Percentiles rank a stretch among this genome's conserved stretches.
phyloP scores from a whole-genome alignment of 2,797 vertebrate species.

The Semaprochilodus insignis region DNA sequence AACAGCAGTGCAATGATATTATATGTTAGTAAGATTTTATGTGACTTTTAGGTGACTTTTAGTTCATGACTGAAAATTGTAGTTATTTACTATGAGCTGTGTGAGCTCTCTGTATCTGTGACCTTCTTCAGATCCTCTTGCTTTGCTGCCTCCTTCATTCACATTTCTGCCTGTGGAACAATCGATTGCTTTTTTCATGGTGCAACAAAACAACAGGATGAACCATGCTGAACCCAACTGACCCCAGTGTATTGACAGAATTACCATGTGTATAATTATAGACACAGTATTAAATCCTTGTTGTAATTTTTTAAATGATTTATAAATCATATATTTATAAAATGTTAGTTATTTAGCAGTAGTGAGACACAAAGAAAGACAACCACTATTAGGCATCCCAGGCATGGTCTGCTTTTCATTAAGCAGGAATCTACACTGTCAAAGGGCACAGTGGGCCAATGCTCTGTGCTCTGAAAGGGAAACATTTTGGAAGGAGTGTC shows the following conservation, averaged over 20 bases:
- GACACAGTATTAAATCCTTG: not conserved
- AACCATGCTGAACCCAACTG: too few relatives aligned
- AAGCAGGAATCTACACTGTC: conserved; percentile 52
- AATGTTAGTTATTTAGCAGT: not conserved
- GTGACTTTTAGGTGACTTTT: not conserved
- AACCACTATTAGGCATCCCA: conserved; percentile 33
- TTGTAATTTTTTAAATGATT: too few relatives aligned
- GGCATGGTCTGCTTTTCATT: conserved; percentile 58
- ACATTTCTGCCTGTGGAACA: too few relatives aligned
- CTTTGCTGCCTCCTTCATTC: too few relatives aligned
- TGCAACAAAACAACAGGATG: too few relatives aligned
- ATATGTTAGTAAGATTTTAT: not conserved
- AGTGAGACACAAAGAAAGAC: not conserved
- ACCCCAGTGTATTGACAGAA: too few relatives aligned
- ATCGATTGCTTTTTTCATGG: too few relatives aligned
- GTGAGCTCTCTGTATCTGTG: not conserved
- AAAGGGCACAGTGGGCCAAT: conserved; percentile 32
- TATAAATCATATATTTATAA: too few relatives aligned
- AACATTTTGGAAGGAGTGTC: conserved; percentile 51
- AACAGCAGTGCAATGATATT: not conserved
- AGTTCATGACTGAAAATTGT: not conserved
- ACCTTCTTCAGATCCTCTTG: too few relatives aligned
- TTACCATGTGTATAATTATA: too few relatives aligned
- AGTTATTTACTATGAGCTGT: not conserved
- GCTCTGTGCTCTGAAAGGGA: conserved; percentile 34